Evolutionary conservation across 2,888 invertebrate genomes (phyloP), one percentile per base, ranked within the genome.

Genomic region (Dolichopus griseipennis): DNA sequence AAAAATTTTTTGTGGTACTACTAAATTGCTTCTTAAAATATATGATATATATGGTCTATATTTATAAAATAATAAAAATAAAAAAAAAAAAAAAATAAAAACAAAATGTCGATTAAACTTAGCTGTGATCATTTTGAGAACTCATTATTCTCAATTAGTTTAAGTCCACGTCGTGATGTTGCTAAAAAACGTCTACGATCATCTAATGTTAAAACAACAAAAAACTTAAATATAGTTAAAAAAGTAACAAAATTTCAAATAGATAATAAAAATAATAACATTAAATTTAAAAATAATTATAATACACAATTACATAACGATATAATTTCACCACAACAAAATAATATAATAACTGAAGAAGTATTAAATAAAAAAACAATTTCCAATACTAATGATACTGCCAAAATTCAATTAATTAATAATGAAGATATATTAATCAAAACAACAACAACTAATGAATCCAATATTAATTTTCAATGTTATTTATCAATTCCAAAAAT

Each of bases 91-190:
- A 52, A 52, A 52, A 52, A 52, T 18, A 52, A 7, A 7, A 63
- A 67, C 34, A 71, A 69, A 69, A 72, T 72, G 72, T 72, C 72
- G 71, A 72, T 72, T 72, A 70, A 71, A 69, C 69, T 72, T 68
- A 71, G 70, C 72, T 72, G 72, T 72, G 72, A 72, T 72, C 71
- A 34, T n/a, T 5, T 12, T 8, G 15, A 10, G 33, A 34, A 20
- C 2, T 64, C 64, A 37, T 64, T 37, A 37, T 63, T 63, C 27
- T 64, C 64, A 34, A 73, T 71, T 71, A 70, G 71, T 72, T 70
- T 71, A 72, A 73, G 71, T 71, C 71, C 72, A 64, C 69, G 73
- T 12, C 70, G 71, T 27, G 72, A 73, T 70, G 72, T 73, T 8
- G 71, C 71, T 65, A 72, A 69, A 21, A 73, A 73, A 67, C 72